Conservation (phyloP, 2,797 vertebrate genomes). For the Gallinago stenura region DNA sequence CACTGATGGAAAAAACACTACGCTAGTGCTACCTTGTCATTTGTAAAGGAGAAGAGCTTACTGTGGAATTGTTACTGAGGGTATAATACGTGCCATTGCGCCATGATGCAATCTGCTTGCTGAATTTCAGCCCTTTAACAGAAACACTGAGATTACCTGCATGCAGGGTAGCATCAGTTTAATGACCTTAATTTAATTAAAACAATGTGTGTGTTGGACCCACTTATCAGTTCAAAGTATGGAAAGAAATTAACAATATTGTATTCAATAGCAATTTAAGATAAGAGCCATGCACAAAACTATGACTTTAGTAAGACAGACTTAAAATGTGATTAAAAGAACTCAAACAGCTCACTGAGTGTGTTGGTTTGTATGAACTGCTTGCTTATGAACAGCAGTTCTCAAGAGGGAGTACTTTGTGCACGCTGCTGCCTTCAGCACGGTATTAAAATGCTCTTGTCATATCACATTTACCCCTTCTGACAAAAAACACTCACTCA, state of each 20-base stretch:
- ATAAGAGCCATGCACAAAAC: not conserved
- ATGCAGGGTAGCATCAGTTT: not conserved
- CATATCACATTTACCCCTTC: not conserved
- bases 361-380: not conserved
- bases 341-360: not conserved
- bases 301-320: not conserved
- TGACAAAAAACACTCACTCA: not conserved
- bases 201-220: not conserved
- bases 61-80: not conserved
- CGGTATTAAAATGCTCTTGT: not conserved
- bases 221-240: not conserved
- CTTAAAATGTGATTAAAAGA: not conserved
- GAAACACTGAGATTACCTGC: not conserved
- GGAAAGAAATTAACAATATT: not conserved
- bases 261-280: not conserved
- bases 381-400: fast-evolving
- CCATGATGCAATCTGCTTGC: not conserved
- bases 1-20: not conserved
- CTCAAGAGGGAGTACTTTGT: not conserved
- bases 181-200: not conserved
- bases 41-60: not conserved
- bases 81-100: not conserved
- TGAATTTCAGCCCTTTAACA: not conserved
- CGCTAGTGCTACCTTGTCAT: not conserved
- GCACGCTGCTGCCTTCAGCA: not conserved